Conservation (phyloP, 2,113 vertebrate genomes). For the Machaerirhynchus nigripectus region DNA sequence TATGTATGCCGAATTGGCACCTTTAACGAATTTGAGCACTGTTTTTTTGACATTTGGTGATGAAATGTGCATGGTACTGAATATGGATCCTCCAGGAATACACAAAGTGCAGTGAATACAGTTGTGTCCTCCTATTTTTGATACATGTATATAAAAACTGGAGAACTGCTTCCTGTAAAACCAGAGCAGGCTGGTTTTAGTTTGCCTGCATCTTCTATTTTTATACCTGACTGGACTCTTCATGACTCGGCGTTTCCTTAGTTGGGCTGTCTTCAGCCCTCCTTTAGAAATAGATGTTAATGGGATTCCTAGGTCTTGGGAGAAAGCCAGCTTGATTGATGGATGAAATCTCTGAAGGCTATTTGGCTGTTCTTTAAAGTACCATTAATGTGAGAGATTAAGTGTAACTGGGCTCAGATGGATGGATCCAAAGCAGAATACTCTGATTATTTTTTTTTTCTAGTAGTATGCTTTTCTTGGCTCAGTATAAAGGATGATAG, state of each 20-base stretch:
- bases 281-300: neutral
- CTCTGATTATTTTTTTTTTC: neutral
- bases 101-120: rapidly evolving
- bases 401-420: neutral
- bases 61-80: neutral
- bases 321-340: neutral
- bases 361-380: constrained; percentile 3
- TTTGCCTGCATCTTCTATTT: neutral
- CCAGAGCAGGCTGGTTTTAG: neutral
- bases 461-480: neutral
- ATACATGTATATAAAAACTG: neutral
- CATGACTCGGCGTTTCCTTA: neutral
- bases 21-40: neutral
- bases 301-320: neutral
- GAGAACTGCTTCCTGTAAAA: neutral
- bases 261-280: neutral
- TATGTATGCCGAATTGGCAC: neutral
- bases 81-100: neutral
- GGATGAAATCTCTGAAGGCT: neutral
- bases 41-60: neutral
- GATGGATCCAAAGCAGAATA: neutral
- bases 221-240: neutral
- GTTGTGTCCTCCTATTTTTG: neutral
- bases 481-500: neutral
- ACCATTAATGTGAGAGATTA: neutral